These are phyloP conservation scores for Pocillopora verrucosa DNA, from an alignment of 64 coral and sea anemone species.

Conservation along the genomic window DNA sequence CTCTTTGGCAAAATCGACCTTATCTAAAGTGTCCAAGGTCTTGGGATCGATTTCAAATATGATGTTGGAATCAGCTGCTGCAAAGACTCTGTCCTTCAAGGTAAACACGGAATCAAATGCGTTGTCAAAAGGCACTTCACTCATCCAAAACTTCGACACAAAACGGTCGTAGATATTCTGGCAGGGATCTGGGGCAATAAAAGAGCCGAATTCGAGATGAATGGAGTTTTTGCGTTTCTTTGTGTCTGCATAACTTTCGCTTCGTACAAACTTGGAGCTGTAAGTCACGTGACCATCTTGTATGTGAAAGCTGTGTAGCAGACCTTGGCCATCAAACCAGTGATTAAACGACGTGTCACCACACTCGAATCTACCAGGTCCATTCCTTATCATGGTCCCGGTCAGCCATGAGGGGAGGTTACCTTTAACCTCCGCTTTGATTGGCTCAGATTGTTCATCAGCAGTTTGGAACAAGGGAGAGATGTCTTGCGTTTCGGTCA, in stretches of 20 bases:
- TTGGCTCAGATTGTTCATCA: slow-evolving; percentile 57
- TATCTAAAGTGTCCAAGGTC: slow-evolving; percentile 70
- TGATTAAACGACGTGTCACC: slow-evolving; percentile 72
- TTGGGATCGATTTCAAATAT: slow-evolving; percentile 78
- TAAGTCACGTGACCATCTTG: slow-evolving; percentile 68
- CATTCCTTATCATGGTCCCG: slow-evolving; percentile 79
- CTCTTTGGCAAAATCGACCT: slow-evolving; percentile 42
- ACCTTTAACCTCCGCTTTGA: slow-evolving; percentile 59
- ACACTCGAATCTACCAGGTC: slow-evolving; percentile 86
- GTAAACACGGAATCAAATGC: slow-evolving; percentile 48
- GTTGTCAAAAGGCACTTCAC: slow-evolving; percentile 50
- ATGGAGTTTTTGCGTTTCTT: slow-evolving; percentile 11
- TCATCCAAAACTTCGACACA: slow-evolving; percentile 63
- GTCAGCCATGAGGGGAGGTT: slow-evolving; percentile 76
- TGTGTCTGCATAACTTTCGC: slow-evolving; percentile 59
- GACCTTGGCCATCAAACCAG: slow-evolving; percentile 81
- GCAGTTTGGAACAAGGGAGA: slow-evolving; percentile 43
- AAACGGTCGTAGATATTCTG: slow-evolving; percentile 85
- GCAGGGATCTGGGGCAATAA: slow-evolving; percentile 74
- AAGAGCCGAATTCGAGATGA: slow-evolving; percentile 70
- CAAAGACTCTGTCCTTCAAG: slow-evolving; percentile 77
- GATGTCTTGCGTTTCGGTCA: not conserved
- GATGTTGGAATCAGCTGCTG: slow-evolving; percentile 59
- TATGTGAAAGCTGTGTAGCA: slow-evolving; percentile 84
- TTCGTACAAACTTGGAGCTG: slow-evolving; percentile 82